These are phyloP conservation scores for Tipula confusa DNA, from an alignment of 2,888 invertebrate genomes.

Conservation along the genomic window DNA sequence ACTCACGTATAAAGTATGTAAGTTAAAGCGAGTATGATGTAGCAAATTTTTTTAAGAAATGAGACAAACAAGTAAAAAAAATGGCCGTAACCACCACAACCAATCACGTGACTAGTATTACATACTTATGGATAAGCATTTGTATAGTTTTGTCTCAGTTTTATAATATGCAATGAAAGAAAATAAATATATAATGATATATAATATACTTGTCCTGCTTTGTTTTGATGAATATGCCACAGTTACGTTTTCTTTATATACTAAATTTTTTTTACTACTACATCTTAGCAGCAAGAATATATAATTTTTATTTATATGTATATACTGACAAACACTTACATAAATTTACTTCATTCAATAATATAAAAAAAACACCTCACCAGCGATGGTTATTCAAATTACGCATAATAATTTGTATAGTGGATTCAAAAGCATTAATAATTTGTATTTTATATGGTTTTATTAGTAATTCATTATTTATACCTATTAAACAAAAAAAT, in stretches of 20 bases:
- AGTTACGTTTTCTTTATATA: not conserved
- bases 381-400: not conserved
- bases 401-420: not conserved
- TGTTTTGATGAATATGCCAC: not conserved
- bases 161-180: not conserved
- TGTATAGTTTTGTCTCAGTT: not conserved
- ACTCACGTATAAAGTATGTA: too few species aligned
- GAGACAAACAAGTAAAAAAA: not conserved
- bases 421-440: not conserved
- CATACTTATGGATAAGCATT: not conserved
- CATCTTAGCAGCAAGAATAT: not conserved
- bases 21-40: not conserved
- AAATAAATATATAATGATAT: not conserved
- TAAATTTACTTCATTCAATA: not conserved
- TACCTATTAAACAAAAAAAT: not conserved
- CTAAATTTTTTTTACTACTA: not conserved
- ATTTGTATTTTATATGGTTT: not conserved
- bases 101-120: conserved; percentile 27
- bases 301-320: not conserved
- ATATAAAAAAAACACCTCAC: not conserved
- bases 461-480: not conserved
- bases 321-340: too few species aligned
- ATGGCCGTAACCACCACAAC: conserved; percentile 10
- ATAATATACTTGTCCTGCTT: not conserved
- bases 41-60: not conserved